Conservation (phyloP, 2,797 vertebrate species). For the Pseudotriccus pelzelni region DNA sequence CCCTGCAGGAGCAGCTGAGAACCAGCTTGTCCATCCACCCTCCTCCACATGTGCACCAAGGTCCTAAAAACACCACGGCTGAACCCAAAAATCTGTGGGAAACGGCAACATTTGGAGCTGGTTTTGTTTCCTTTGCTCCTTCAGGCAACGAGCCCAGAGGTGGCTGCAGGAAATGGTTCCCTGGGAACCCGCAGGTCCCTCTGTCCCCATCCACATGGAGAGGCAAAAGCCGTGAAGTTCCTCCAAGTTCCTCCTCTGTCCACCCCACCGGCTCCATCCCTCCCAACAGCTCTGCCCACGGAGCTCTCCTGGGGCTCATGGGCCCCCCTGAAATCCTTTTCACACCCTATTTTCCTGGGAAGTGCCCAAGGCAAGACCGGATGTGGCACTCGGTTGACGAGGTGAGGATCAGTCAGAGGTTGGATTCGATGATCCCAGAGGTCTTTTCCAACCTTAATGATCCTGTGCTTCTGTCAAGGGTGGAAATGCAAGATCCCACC, state of each 20-base stretch:
- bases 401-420: not conserved
- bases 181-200: rapidly evolving
- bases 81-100: not conserved
- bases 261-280: not conserved
- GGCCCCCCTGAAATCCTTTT: not conserved
- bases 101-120: not conserved
- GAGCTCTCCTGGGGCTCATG: not conserved
- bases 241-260: not conserved
- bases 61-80: not conserved
- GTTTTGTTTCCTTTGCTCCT: not conserved
- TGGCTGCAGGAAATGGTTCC: not conserved
- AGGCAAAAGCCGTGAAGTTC: not conserved
- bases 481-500: not conserved
- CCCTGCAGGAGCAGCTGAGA: not conserved
- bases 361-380: not conserved
- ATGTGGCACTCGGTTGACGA: not conserved
- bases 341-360: not conserved
- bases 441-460: not conserved
- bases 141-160: not conserved
- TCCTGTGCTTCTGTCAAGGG: not conserved
- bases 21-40: not conserved
- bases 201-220: not conserved
- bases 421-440: not conserved
- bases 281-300: not conserved
- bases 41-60: not conserved